Evolutionary conservation across 2,888 invertebrate species (phyloP), one percentile per base, ranked within the genome.

Genomic region (Disparrhopalites patrizii): DNA sequence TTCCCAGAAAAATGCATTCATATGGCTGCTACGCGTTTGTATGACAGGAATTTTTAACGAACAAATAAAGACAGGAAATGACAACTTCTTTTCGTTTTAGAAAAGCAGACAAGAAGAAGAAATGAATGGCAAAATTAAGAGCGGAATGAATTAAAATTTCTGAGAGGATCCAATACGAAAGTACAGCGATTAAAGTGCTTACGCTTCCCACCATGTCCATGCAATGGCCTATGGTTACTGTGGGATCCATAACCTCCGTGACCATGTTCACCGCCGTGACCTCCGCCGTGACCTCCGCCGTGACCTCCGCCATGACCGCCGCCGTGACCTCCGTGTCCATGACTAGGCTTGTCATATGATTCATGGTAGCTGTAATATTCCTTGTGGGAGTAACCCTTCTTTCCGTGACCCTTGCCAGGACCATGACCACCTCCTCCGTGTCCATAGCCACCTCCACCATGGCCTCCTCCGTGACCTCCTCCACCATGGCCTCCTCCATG

Each of bases 181-280:
- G n/a, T n/a, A n/a, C n/a, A n/a, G n/a, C n/a, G n/a, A n/a, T n/a
- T n/a, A n/a, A n/a, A n/a, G n/a, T 36, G 5, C 43, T 43, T 43
- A 43, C 43, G 43, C n/a, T 43, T 15, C 20, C 43, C 43, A 20
- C 20, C 20, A n/a, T 43, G 43, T 5, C 43, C 43, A 15, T 43
- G 43, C 43, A 43, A 55, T 55, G 55, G 25, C 55, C 54, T 30
- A 54, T 54, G 54, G n/a, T 36, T 23, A 3, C 20, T 8, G 23
- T 18, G 38, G 25, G 36, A 25, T 13, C 57, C 57, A 30, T 55
- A 33, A 20, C 56, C 56, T 20, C 43, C 43, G n/a, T 43, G 43
- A 10, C 43, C 43, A 31, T 54, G 18, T n/a, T 20, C 43, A 3
- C n/a, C n/a, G 4, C 43, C 43, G n/a, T 43, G 18, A 4, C 43